Evolutionary conservation across 2,888 invertebrate genomes (phyloP), one percentile per base, ranked within the genome.

Genomic region (Teleogryllus oceanicus): DNA sequence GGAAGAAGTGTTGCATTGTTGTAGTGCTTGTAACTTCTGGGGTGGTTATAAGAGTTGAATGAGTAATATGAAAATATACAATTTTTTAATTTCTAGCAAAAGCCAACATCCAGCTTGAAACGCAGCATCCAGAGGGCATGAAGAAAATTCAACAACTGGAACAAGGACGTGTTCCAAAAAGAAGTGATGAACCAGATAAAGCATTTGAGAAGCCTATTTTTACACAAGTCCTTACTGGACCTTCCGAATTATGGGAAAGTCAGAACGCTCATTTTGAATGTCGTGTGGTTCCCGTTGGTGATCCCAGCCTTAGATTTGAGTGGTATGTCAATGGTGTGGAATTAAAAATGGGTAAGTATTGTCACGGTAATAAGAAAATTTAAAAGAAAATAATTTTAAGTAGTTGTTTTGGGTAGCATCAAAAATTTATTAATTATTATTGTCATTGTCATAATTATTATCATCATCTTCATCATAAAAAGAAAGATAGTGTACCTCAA

Each of bases 301-400:
- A 99, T 88, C 93, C 97, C 3, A 95, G 93, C 84, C 90, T 98
- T 85, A 91, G 94, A 84, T 97, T 97, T 85, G 96, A 97, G 88
- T 98, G 98, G 98, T 98, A 94, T 87, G 94, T 96, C 83, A 97
- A 98, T 86, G 97, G 96, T 79, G 92, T 96, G 10, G 96, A 96
- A 87, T 90, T 98, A 78, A 94, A 96, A 88, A 93, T 96, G 92
- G 96, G 96, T 92, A 88, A 86, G 89, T 85, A 75, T 24, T 12
- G 20, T 75, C 20, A 62, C 2, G 62, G 62, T 37, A 37, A 37
- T 37, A 37, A 37, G 24, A 37, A 2, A 37, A 21, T 2, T 24
- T 76, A 51, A 78, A 13, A 21, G 49, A 77, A 77, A 49, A 37
- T 37, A 37, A 37, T 37, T 37, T 37, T 37, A 37, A 37, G 24